These are phyloP conservation scores for Motacilla alba DNA, from an alignment of 2,113 vertebrate genomes.

Conservation along the genomic window DNA sequence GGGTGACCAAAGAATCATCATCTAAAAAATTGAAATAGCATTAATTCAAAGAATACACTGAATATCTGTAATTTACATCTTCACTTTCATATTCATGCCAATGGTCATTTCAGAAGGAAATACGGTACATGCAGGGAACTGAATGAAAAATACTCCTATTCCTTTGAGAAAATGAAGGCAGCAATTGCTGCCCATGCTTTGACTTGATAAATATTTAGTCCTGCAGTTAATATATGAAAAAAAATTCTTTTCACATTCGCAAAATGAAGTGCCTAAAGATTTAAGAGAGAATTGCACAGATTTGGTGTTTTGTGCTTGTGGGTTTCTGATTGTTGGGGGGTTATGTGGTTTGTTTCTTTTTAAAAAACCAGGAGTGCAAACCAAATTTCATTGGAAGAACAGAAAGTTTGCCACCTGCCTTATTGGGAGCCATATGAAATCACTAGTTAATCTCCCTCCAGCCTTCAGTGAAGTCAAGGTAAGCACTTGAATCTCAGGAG, in stretches of 20 bases:
- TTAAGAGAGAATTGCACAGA: neutral
- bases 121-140: neutral
- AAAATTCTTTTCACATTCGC: fast-evolving
- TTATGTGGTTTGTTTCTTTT: neutral
- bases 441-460: neutral
- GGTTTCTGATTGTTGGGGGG: neutral
- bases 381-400: neutral
- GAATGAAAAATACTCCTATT: neutral
- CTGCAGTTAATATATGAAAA: neutral
- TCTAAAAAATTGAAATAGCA: neutral
- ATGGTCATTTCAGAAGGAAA: neutral
- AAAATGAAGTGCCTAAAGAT: neutral
- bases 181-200: neutral
- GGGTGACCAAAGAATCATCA: neutral
- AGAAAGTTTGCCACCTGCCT: neutral
- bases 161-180: neutral
- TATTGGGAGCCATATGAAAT: neutral
- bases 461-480: neutral
- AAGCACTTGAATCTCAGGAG: neutral
- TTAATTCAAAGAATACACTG: neutral
- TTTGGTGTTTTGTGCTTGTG: neutral
- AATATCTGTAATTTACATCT: neutral
- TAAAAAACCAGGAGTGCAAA: neutral
- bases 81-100: neutral
- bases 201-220: neutral